phyloP scores from a whole-genome alignment of 2,113 vertebrate species.

The Micromys minutus region DNA sequence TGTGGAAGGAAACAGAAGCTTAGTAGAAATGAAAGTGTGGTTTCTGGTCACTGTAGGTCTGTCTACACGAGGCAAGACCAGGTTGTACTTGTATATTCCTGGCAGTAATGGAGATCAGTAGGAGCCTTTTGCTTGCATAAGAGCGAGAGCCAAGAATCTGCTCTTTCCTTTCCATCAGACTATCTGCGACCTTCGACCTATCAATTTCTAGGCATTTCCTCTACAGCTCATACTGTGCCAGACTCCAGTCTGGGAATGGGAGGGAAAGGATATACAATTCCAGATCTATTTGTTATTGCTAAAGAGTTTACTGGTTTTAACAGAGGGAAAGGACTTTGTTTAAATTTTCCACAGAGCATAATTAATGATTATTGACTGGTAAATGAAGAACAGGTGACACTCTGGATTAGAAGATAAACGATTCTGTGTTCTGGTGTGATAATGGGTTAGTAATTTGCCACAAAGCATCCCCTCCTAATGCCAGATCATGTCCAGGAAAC shows the following conservation, averaged over 20 bases:
- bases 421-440: constrained; percentile 90
- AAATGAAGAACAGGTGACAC: constrained; percentile 93
- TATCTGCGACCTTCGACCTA: constrained; percentile 87
- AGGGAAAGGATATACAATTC: constrained; percentile 78
- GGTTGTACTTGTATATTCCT: not conserved
- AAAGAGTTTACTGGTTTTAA: constrained; percentile 87
- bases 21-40: constrained; percentile 4
- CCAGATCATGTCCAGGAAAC: constrained; percentile 91
- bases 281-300: constrained; percentile 88
- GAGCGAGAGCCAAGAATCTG: constrained; percentile 75
- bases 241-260: constrained; percentile 78
- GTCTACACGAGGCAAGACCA: not conserved
- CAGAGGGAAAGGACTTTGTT: constrained; percentile 87
- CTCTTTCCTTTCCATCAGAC: constrained; percentile 75
- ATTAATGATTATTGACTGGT: constrained; percentile 91
- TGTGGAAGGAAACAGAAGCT: constrained; percentile 23
- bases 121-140: constrained; percentile 52
- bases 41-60: not conserved
- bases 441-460: constrained; percentile 92
- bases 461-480: constrained; percentile 86
- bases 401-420: constrained; percentile 91
- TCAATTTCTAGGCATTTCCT: constrained; percentile 91
- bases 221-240: constrained; percentile 83
- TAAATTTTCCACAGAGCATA: constrained; percentile 88
- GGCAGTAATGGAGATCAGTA: constrained; percentile 44